phyloP scores from a whole-genome alignment of 2,113 vertebrate genomes.

The Litocranius walleri region DNA sequence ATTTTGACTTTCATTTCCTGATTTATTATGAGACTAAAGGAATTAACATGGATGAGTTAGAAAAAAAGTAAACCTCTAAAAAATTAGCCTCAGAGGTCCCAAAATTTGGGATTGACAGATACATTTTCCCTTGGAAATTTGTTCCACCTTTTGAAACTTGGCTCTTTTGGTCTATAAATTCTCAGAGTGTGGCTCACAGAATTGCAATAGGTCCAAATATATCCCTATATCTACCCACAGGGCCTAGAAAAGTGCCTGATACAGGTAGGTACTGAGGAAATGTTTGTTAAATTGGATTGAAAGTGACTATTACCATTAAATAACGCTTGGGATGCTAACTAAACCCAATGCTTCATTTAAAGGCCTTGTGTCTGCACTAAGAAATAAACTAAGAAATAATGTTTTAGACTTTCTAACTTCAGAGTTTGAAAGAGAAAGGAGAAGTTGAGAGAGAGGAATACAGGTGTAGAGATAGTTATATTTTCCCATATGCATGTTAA shows the following conservation, averaged over 20 bases:
- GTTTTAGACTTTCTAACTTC: background rate
- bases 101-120: conserved; percentile 59
- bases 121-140: conserved; percentile 55
- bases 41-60: background rate
- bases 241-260: background rate
- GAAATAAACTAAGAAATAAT: background rate
- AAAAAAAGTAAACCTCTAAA: conserved; percentile 39
- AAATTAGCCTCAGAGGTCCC: conserved; percentile 35
- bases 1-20: conserved; percentile 44
- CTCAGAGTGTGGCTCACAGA: background rate
- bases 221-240: background rate
- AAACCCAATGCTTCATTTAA: background rate
- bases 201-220: background rate
- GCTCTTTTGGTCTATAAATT: background rate
- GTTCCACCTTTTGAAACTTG: conserved; percentile 20
- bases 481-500: background rate
- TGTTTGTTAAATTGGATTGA: background rate
- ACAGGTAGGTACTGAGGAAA: background rate
- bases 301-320: background rate
- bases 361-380: background rate
- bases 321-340: background rate
- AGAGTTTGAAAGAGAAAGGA: background rate
- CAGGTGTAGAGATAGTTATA: background rate
- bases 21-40: conserved; percentile 48
- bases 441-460: background rate